Base-by-base conservation (phyloP, 2,113 vertebrate species). In the Campylomormyrus tamandua region DNA sequence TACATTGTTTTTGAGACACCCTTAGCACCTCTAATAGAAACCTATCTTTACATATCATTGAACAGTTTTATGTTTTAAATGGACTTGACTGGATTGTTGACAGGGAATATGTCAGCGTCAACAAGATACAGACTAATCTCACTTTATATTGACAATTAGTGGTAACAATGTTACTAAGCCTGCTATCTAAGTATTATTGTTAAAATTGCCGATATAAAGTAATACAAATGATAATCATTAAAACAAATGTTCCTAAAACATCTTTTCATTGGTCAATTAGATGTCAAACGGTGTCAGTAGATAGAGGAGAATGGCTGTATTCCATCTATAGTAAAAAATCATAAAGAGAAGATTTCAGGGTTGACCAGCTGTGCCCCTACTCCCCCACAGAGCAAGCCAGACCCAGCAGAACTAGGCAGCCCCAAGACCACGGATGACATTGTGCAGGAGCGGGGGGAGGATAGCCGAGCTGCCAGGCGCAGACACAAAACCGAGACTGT, bases 341-440 rank as follows among this genome's bases (percentile, higher is more conserved):
- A 10, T 9, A 70, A 13, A 19, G 74, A 80, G 74, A 42, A 19
- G 15, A 80, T 80, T 80, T 19, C 13, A 17, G 15, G 74, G 5
- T 80, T 42, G 31, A 80, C 5, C 35, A 50, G 83, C 49, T 87
- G 87, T 66, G 17, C 83, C 27, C 50, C 24, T 70, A 21, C 3
- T 87, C 11, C 90, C 56, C 35, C n/a, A 2, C 93, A 99, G 98
- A 98, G 98, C 94, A 99, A 99, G 89, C 94, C 97, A 31, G 98
- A 99, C 90, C 96, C 95, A 10, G 96, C 96, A 0, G 98, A 99
- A 91, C 95, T 97, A 58, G 96, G 97, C 27, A 98, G 97, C 91
- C 98, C 98, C 5, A 99, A 99, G 94, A 99, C 98, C 15, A 99
- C 98, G 0, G 98, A 99, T 1, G 98, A 99, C 93, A 99, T 99